Percentiles rank a stretch among this genome's conserved stretches.
Evolutionary conservation across 2,888 invertebrate species (phyloP).

Genomic region (Dorcus parallelipipedus): DNA sequence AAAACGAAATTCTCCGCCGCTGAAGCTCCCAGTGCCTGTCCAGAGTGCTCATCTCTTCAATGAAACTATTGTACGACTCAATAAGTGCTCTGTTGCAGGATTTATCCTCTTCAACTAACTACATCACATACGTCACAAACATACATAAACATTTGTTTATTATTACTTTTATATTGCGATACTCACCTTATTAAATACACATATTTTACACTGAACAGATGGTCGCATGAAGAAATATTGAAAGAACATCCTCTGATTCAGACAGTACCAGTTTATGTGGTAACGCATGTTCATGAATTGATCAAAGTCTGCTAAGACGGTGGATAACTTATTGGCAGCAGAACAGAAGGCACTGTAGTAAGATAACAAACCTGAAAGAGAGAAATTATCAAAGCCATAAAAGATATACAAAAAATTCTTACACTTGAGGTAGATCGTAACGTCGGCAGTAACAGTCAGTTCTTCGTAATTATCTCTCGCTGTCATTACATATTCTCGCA

Average conservation of each 20-base stretch:
- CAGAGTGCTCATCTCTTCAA: slow-evolving; percentile 25
- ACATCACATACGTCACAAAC: background rate
- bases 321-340: slow-evolving; percentile 57
- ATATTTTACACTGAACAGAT: slow-evolving; percentile 36
- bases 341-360: slow-evolving; percentile 61
- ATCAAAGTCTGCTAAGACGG: slow-evolving; percentile 59
- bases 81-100: slow-evolving; percentile 20
- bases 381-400: slow-evolving; percentile 4
- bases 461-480: slow-evolving; percentile 52
- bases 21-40: slow-evolving; percentile 20
- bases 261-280: slow-evolving; percentile 63
- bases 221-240: slow-evolving; percentile 42
- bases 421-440: slow-evolving; percentile 32
- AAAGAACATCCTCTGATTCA: slow-evolving; percentile 64
- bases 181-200: slow-evolving; percentile 35
- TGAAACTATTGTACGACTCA: slow-evolving; percentile 24
- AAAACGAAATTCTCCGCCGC: slow-evolving; percentile 11
- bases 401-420: slow-evolving; percentile 15
- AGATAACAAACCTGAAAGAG: slow-evolving; percentile 54
- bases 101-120: slow-evolving; percentile 24
- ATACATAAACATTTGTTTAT: background rate
- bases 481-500: slow-evolving; percentile 63
- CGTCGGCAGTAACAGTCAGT: slow-evolving; percentile 17
- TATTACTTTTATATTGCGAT: background rate
- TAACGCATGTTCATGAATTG: slow-evolving; percentile 59